Evolutionary conservation across 2,888 invertebrate species (phyloP).

Genomic region (Clunio marinus): DNA sequence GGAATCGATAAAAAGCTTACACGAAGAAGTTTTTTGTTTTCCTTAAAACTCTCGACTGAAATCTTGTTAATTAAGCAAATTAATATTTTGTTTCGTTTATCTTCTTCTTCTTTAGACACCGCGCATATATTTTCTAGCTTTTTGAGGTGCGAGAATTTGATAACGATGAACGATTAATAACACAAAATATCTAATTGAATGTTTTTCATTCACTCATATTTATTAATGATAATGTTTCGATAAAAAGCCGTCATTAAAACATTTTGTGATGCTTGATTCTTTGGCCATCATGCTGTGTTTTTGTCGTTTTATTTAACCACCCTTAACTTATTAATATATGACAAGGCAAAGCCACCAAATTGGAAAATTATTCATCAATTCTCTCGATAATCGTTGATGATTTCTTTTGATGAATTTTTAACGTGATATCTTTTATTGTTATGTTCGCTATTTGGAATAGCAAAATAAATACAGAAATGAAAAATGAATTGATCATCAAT

Average conservation of each 20-base stretch:
- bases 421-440: constrained; percentile 25
- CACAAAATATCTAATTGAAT: constrained; percentile 22
- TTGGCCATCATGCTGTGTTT: background rate
- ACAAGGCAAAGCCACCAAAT: background rate
- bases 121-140: background rate
- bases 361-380: constrained; percentile 10
- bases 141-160: constrained; percentile 4
- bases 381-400: background rate
- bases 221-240: background rate
- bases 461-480: constrained; percentile 20
- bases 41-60: too few relatives aligned
- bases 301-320: too few relatives aligned
- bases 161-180: constrained; percentile 7
- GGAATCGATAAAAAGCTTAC: too few relatives aligned
- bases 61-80: too few relatives aligned
- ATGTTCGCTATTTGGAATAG: background rate
- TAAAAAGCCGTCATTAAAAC: background rate
- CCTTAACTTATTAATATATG: too few relatives aligned
- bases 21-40: too few relatives aligned
- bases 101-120: background rate
- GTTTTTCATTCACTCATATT: constrained; percentile 13
- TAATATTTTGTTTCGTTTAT: too few relatives aligned
- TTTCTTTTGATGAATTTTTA: constrained; percentile 26
- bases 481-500: background rate
- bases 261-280: background rate